A percentile compares a stretch with the other conserved stretches of the same genome.
Evolutionary conservation across 2,888 invertebrate species (phyloP).

Genomic region (Cheilosia vulpina): DNA sequence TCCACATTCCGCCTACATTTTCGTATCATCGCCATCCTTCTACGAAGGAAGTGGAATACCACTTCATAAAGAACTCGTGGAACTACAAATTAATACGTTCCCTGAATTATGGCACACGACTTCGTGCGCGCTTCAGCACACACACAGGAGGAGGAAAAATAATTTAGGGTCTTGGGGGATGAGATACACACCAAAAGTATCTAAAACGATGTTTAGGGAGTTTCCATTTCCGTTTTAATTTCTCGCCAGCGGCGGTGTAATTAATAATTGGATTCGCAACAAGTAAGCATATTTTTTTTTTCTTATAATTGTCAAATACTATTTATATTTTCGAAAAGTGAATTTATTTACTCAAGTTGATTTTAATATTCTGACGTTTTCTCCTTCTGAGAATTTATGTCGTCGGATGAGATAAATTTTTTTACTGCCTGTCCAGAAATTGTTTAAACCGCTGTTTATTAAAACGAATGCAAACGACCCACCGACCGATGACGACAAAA

Average conservation of each 20-base stretch:
- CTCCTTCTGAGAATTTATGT: conserved; percentile 49
- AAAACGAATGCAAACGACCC: conserved; percentile 19
- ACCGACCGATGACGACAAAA: conserved; percentile 19
- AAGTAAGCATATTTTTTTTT: background rate
- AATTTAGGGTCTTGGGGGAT: conserved; percentile 56
- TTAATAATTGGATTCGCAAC: conserved; percentile 51
- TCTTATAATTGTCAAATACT: conserved; percentile 27
- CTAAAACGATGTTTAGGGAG: conserved; percentile 52
- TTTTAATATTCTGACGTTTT: conserved; percentile 28
- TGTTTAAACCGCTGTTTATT: conserved; percentile 44
- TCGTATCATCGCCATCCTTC: background rate
- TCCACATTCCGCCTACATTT: conserved; percentile 7
- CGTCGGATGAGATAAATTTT: conserved; percentile 38
- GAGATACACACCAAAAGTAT: conserved; percentile 47
- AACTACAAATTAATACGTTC: conserved; percentile 68
- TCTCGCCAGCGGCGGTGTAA: conserved; percentile 66
- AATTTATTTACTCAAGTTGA: background rate
- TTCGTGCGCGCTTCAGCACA: background rate
- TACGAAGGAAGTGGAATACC: conserved; percentile 41
- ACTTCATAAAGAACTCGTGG: conserved; percentile 40
- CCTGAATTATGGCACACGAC: conserved; percentile 71
- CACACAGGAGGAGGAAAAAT: conserved; percentile 44
- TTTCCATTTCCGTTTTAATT: conserved; percentile 71
- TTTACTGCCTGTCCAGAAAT: conserved; percentile 42
- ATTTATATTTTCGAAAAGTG: conserved; percentile 9